Conservation (phyloP, 2,888 invertebrate genomes). For the Teinopalpus imperialis region DNA sequence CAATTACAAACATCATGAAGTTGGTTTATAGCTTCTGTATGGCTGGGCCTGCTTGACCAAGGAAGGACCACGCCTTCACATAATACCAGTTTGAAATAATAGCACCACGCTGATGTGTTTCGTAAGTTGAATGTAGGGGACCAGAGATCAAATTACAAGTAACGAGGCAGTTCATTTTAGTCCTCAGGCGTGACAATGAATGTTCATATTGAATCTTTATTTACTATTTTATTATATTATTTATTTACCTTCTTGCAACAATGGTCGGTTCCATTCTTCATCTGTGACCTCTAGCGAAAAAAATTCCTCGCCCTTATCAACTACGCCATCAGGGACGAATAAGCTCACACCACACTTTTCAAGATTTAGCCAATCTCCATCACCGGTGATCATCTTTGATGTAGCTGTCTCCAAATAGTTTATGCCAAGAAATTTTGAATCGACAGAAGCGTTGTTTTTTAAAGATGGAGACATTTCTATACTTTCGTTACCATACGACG, state of each 20-base stretch:
- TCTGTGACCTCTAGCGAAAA: slow-evolving; percentile 94
- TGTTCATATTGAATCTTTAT: too few species aligned
- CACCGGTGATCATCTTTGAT: slow-evolving; percentile 78
- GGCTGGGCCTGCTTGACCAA: too few species aligned
- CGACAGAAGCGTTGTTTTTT: slow-evolving; percentile 67
- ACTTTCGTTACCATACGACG: slow-evolving; percentile 75
- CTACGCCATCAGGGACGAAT: slow-evolving; percentile 93
- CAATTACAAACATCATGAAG: too few species aligned
- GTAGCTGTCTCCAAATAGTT: slow-evolving; percentile 59
- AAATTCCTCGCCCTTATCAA: slow-evolving; percentile 91
- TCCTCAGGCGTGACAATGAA: too few species aligned
- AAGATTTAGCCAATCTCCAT: slow-evolving; percentile 84
- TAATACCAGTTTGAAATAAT: too few species aligned
- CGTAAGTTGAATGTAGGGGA: too few species aligned
- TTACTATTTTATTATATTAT: background rate
- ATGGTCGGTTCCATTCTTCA: slow-evolving; percentile 94
- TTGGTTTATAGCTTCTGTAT: too few species aligned
- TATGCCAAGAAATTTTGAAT: slow-evolving; percentile 55
- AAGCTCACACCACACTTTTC: slow-evolving; percentile 91
- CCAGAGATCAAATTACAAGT: too few species aligned
- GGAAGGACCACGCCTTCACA: too few species aligned
- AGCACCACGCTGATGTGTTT: too few species aligned
- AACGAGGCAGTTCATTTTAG: too few species aligned
- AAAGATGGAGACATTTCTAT: slow-evolving; percentile 73
- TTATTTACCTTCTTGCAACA: slow-evolving; percentile 85